A percentile compares a stretch with the other conserved stretches of the same genome.
Conservation (phyloP, 2,797 vertebrate species). For the Pseudochirops cupreus region DNA sequence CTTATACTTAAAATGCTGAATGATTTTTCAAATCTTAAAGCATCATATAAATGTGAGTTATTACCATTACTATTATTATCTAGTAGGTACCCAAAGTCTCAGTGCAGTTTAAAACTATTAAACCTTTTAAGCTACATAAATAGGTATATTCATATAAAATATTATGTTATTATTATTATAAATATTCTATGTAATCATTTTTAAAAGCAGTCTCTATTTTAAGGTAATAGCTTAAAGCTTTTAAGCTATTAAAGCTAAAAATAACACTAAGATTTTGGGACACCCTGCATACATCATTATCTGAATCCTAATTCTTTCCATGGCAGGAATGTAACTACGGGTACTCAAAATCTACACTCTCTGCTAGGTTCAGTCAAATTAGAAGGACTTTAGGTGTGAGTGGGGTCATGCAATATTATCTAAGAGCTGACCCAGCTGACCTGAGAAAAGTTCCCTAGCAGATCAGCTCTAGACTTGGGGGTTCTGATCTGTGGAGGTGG, state of each 20-base stretch:
- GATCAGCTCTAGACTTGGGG: not conserved
- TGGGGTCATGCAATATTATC: not conserved
- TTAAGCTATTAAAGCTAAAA: not conserved
- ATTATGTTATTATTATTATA: not conserved
- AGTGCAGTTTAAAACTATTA: not conserved
- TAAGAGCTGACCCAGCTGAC: not conserved
- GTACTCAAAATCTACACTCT: not conserved
- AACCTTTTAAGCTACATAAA: not conserved
- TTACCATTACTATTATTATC: not conserved
- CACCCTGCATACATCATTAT: not conserved
- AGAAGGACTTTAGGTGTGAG: not conserved
- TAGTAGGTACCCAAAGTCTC: not conserved
- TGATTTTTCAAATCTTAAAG: not conserved
- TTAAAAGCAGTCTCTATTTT: not conserved
- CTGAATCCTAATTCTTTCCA: not conserved
- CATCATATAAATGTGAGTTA: not conserved
- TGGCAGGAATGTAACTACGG: not conserved
- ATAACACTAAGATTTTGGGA: not conserved
- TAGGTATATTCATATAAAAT: not conserved
- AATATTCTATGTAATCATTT: not conserved
- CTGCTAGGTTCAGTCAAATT: not conserved
- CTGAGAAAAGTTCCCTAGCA: not conserved
- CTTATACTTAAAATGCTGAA: not conserved
- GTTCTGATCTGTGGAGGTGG: not conserved
- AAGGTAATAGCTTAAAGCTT: not conserved